Evolutionary conservation across 2,888 invertebrate species (phyloP).

Genomic region (Mimumesa dahlbomi): DNA sequence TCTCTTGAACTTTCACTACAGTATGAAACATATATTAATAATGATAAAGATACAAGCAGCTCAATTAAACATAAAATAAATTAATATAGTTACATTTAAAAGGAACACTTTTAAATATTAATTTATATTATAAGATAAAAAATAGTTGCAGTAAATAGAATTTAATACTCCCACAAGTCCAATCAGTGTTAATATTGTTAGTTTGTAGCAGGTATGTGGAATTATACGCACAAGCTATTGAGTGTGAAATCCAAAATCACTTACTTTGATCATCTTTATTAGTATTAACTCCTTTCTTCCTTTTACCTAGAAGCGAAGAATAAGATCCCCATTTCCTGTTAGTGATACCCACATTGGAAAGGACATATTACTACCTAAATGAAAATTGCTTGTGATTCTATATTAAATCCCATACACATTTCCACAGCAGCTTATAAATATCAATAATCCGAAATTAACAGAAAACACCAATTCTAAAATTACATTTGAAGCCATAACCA

Average conservation of each 20-base stretch:
- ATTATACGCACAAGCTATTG: not conserved
- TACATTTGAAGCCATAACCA: slow-evolving; percentile 1
- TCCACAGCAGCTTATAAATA: slow-evolving; percentile 20
- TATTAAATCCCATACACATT: slow-evolving; percentile 35
- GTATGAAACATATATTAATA: slow-evolving; percentile 12
- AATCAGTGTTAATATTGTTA: slow-evolving; percentile 15
- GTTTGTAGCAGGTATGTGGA: not conserved
- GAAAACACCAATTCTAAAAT: not conserved
- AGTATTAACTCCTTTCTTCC: slow-evolving; percentile 70
- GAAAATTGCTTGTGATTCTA: slow-evolving; percentile 47
- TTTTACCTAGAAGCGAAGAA: slow-evolving; percentile 70
- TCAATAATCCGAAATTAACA: slow-evolving; percentile 14
- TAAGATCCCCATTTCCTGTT: slow-evolving; percentile 56
- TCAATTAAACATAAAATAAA: not conserved
- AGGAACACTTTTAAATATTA: not conserved
- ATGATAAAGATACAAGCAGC: not conserved
- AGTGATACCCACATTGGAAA: slow-evolving; percentile 46
- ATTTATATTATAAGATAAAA: too few relatives aligned
- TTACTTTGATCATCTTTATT: slow-evolving; percentile 69
- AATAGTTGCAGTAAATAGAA: not conserved
- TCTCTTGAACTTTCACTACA: slow-evolving; percentile 72
- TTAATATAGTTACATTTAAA: not conserved
- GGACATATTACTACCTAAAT: slow-evolving; percentile 46
- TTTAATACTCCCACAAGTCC: not conserved
- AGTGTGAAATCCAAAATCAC: slow-evolving; percentile 46